A percentile compares a stretch with the other conserved stretches of the same genome.
phyloP scores from a whole-genome alignment of 2,888 invertebrate species.

The Strigamia transsilvanica region DNA sequence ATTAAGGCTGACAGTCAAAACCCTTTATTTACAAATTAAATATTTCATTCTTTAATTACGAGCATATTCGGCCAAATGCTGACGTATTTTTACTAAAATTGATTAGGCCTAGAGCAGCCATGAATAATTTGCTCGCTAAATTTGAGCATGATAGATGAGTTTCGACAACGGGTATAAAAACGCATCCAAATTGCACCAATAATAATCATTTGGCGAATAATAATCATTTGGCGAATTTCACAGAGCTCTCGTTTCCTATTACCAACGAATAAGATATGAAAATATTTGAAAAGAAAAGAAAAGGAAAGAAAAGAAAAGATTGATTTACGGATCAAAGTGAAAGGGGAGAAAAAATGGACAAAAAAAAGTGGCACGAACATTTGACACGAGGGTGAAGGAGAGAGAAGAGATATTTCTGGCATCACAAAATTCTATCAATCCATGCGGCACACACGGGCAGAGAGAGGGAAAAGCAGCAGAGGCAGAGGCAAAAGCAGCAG shows the following conservation, averaged over 20 bases:
- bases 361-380: background rate
- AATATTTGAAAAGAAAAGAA: background rate
- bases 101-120: background rate
- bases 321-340: background rate
- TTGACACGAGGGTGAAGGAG: conserved; percentile 25
- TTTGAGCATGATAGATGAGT: conserved; percentile 35
- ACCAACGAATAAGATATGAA: background rate
- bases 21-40: background rate
- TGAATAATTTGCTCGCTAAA: conserved; percentile 24
- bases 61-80: background rate
- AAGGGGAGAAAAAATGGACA: background rate
- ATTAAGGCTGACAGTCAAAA: conserved; percentile 10
- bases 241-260: no score
- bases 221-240: no score
- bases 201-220: no score
- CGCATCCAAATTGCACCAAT: no score
- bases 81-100: conserved; percentile 12
- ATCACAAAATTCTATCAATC: conserved; percentile 37
- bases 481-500: no score
- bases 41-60: no score
- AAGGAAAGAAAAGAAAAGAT: background rate
- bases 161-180: background rate
- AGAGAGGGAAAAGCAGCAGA: background rate
- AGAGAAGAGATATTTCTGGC: conserved; percentile 21
- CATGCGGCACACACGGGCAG: background rate